These are phyloP conservation scores for Chondrilla cf. caribensis DNA, from an alignment of 37 sponge, comb jelly and placozoan species.

Conservation along the genomic window DNA sequence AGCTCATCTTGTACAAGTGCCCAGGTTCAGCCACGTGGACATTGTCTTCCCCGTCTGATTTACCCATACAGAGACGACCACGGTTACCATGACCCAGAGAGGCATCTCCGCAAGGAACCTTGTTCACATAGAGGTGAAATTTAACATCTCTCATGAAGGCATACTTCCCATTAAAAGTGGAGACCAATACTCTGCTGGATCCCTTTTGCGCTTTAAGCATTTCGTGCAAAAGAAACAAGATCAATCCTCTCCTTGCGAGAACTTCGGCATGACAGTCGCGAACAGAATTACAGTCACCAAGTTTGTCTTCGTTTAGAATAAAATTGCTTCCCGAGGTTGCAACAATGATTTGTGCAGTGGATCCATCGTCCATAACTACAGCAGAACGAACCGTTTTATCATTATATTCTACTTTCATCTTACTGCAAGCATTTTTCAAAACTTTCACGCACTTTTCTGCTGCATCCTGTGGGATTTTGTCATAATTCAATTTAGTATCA, in stretches of 20 bases:
- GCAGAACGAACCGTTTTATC: neutral
- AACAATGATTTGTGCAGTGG: neutral
- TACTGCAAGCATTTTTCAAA: neutral
- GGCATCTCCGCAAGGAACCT: slow-evolving; percentile 19
- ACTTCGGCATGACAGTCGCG: slow-evolving; percentile 15
- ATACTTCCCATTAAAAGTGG: neutral
- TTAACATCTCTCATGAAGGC: neutral
- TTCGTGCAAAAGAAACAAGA: neutral
- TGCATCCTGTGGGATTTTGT: too few relatives aligned
- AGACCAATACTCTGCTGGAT: neutral
- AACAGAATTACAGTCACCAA: neutral
- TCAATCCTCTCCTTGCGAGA: neutral
- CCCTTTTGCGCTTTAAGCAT: neutral
- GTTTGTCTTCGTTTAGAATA: neutral
- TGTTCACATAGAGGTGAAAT: slow-evolving; percentile 18
- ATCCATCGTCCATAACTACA: neutral
- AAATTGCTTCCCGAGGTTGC: neutral
- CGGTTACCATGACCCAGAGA: neutral
- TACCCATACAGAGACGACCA: neutral
- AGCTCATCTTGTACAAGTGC: neutral
- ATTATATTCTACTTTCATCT: neutral
- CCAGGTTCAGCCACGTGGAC: neutral
- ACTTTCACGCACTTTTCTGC: too few relatives aligned
- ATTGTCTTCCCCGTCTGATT: neutral
- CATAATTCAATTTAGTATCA: too few relatives aligned